Conservation (phyloP, 2,113 vertebrate genomes). For the Austrofundulus limnaeus region DNA sequence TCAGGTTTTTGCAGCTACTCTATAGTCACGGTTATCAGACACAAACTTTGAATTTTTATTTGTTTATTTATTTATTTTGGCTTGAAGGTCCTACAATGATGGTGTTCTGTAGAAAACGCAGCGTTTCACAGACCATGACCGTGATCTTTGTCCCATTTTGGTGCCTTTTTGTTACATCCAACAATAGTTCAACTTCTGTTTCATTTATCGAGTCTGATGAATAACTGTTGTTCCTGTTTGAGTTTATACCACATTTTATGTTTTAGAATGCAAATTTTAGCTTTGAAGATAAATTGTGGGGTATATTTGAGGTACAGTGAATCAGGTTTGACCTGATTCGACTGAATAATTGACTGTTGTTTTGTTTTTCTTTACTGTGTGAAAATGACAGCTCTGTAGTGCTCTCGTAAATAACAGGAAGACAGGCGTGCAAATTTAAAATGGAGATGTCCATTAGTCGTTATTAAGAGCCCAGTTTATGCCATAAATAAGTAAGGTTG, state of each 20-base stretch:
- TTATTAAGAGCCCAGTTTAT: not conserved
- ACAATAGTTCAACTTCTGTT: not conserved
- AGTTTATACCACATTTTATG: not conserved
- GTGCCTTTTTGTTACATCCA: constrained; percentile 8
- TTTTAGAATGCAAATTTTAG: too few species aligned
- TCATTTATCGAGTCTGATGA: not conserved
- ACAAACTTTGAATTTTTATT: not conserved
- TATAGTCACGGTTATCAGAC: not conserved
- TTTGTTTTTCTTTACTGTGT: not conserved
- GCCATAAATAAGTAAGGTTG: too few species aligned
- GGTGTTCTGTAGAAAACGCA: not conserved
- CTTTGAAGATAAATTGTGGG: too few species aligned
- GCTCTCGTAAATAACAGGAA: too few species aligned
- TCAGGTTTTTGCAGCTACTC: not conserved
- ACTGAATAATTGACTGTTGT: too few species aligned
- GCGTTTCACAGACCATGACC: not conserved
- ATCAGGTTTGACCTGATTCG: too few species aligned
- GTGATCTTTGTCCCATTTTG: constrained; percentile 14
- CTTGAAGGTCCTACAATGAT: too few species aligned
- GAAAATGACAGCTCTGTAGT: not conserved
- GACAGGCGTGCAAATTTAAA: too few species aligned
- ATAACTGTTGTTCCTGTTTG: not conserved
- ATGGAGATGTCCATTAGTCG: not conserved
- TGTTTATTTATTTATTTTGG: too few species aligned
- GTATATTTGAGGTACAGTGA: too few species aligned